These are phyloP conservation scores for Dryas iulia DNA, from an alignment of 1,140 invertebrate genomes.

Conservation along the genomic window DNA sequence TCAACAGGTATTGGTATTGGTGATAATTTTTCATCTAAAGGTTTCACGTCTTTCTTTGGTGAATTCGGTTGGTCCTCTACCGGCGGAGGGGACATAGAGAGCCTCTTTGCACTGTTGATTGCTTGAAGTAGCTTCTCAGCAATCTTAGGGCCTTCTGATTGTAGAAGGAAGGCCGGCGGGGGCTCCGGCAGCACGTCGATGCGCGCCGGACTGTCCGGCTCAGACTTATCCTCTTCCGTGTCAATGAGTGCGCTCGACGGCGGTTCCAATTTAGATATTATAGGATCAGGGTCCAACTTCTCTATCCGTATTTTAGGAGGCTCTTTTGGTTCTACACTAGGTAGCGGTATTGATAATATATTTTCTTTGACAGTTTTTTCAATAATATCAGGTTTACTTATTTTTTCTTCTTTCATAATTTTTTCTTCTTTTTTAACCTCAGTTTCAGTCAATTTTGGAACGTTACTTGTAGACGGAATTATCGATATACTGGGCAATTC, in stretches of 20 bases:
- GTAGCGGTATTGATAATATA: conserved; percentile 45
- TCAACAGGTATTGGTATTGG: conserved; percentile 51
- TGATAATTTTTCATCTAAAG: conserved; percentile 51
- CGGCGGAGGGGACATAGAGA: conserved; percentile 71
- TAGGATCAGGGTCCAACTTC: conserved; percentile 48
- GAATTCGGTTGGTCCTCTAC: conserved; percentile 54
- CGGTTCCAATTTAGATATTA: conserved; percentile 53
- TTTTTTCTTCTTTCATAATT: conserved; percentile 36
- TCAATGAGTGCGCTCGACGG: conserved; percentile 79
- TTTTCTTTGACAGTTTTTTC: conserved; percentile 44
- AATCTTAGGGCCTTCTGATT: conserved; percentile 80
- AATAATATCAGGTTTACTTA: not conserved
- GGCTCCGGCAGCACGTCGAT: conserved; percentile 76
- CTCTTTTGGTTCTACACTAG: conserved; percentile 57
- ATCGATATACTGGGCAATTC: conserved; percentile 28
- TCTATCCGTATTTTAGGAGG: conserved; percentile 52
- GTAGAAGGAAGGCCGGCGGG: conserved; percentile 70
- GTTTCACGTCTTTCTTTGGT: conserved; percentile 57
- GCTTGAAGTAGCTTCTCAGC: conserved; percentile 82
- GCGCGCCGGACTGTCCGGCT: conserved; percentile 78
- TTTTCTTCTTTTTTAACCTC: conserved; percentile 33
- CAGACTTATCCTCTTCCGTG: conserved; percentile 79
- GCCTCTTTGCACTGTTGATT: conserved; percentile 77
- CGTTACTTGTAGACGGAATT: conserved; percentile 22
- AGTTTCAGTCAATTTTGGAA: conserved; percentile 28